Evolutionary conservation across 2,888 invertebrate genomes (phyloP), one percentile per base, ranked within the genome.

Genomic region (Tyria jacobaeae): DNA sequence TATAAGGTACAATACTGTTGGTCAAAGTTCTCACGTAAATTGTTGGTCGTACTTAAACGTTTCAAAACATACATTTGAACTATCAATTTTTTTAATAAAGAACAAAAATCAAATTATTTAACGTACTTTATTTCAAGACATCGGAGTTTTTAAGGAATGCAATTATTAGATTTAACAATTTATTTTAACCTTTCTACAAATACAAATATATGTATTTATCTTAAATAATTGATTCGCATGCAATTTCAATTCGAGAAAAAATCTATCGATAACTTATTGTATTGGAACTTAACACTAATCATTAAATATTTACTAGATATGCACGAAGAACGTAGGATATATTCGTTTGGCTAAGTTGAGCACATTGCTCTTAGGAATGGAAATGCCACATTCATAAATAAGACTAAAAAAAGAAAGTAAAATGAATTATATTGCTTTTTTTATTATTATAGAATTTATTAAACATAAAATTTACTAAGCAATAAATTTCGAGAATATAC

Each of bases 281-380:
- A 53, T 47, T 58, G 47, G 37, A 71, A 68, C 64, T 62, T 65
- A 65, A 44, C 10, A 17, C 76, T 75, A 72, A 52, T 44, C 21
- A 21, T 60, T 47, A 55, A 60, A 39, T 69, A 65, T 58, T 47
- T 49, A 54, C 62, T 68, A 73, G 70, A 69, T 76, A 70, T 73
- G 70, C 66, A 57, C 37, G n/a, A 55, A 64, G n/a, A 67, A 71
- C 60, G 39, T 61, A 63, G 61, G 71, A 68, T 76, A 67, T 68
- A 66, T 62, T 66, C 66, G 66, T 69, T 71, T 75, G 71, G 74
- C 73, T 66, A 69, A 69, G 10, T 66, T 54, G 62, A 63, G 73
- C 64, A 53, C 55, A 39, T 17, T 37, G 52, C 61, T 63, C 50
- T 49, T 55, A 61, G 50, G 51, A 69, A 66, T 60, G 34, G 39